Conservation (phyloP, 2,113 vertebrate species). For the Maylandia zebra region DNA sequence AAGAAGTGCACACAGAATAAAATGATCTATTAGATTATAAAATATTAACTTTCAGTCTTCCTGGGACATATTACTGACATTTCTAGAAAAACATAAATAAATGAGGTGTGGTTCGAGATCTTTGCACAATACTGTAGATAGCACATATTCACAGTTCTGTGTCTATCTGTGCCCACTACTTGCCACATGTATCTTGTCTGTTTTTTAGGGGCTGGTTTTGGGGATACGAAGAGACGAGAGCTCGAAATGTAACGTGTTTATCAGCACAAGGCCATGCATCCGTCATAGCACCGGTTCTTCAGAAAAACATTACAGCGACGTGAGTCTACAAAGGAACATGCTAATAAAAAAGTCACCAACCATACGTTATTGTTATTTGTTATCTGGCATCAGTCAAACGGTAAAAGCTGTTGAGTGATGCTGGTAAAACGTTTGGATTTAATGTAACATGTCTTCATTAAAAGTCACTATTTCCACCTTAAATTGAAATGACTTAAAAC, state of each 20-base stretch:
- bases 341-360: background rate
- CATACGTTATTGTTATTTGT: background rate
- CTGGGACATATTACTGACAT: background rate
- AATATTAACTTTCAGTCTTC: background rate
- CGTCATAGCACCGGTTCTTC: constrained; percentile 80
- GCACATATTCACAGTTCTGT: background rate
- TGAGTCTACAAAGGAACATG: constrained; percentile 62
- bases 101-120: background rate
- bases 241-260: constrained; percentile 80
- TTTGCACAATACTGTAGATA: background rate
- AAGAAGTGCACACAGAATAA: background rate
- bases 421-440: background rate
- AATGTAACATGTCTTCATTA: background rate
- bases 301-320: constrained; percentile 82
- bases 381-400: background rate
- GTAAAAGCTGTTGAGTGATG: background rate
- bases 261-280: constrained; percentile 97
- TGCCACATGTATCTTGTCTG: background rate
- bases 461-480: background rate
- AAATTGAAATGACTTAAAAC: background rate
- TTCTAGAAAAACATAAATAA: background rate
- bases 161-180: background rate
- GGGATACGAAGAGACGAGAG: constrained; percentile 91
- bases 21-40: background rate
- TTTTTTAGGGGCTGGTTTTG: constrained; percentile 93